phyloP scores from a whole-genome alignment of 2,797 vertebrate genomes.

The Labeo calbasu region DNA sequence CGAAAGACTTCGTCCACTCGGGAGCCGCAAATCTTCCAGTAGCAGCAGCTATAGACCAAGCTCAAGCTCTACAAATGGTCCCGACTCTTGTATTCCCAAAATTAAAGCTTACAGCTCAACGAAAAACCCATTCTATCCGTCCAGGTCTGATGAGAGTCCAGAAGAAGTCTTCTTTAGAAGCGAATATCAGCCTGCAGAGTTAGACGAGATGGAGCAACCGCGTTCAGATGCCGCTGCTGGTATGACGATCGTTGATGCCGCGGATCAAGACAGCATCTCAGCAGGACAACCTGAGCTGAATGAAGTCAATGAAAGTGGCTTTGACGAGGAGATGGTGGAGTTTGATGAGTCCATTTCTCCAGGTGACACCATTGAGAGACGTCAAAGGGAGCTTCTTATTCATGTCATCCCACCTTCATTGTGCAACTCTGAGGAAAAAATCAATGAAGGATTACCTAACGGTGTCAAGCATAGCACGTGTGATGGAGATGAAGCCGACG shows the following conservation, averaged over 20 bases:
- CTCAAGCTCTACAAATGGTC: constrained; percentile 54
- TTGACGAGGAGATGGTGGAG: constrained; percentile 70
- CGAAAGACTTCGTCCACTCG: constrained; percentile 54
- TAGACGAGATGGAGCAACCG: constrained; percentile 31
- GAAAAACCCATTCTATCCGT: constrained; percentile 58
- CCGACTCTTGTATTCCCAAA: constrained; percentile 58
- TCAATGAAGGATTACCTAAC: constrained; percentile 51
- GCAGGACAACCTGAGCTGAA: constrained; percentile 60
- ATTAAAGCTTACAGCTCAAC: constrained; percentile 56
- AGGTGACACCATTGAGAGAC: constrained; percentile 31
- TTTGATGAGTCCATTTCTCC: constrained; percentile 55
- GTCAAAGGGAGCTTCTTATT: constrained; percentile 56
- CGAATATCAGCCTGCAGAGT: constrained; percentile 41
- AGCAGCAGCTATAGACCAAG: constrained; percentile 55
- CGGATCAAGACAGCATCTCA: constrained; percentile 29
- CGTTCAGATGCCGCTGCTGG: constrained; percentile 5
- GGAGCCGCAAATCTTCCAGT: constrained; percentile 61
- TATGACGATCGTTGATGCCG: constrained; percentile 27
- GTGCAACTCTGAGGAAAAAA: constrained; percentile 65
- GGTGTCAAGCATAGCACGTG: constrained; percentile 37
- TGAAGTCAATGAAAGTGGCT: constrained; percentile 70
- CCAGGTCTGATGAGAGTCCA: constrained; percentile 64
- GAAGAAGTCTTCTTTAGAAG: constrained; percentile 62
- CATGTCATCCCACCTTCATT: constrained; percentile 68
- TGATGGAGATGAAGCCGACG: constrained; percentile 39